phyloP scores from a whole-genome alignment of 2,888 invertebrate genomes.

The Crossocerus cetratus region DNA sequence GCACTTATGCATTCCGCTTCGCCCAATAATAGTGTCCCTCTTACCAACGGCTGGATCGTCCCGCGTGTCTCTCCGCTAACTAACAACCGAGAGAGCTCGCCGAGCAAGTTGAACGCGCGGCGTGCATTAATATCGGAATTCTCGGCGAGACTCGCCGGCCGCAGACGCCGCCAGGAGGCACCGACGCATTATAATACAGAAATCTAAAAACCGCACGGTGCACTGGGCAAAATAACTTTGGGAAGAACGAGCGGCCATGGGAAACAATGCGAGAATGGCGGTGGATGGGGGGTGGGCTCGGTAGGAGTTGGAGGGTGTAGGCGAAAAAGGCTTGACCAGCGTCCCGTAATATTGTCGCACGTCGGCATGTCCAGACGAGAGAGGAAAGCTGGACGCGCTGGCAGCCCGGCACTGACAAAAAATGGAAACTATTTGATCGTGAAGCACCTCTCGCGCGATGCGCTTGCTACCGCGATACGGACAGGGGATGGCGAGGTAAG shows the following conservation, averaged over 20 bases:
- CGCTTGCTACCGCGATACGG: slow-evolving; percentile 4
- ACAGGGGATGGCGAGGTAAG: background rate
- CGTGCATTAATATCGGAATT: too few species aligned
- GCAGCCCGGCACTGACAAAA: slow-evolving; percentile 59
- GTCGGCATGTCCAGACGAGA: slow-evolving; percentile 54
- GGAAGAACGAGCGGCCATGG: too few species aligned
- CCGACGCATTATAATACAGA: too few species aligned
- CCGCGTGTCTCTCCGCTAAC: slow-evolving; percentile 27
- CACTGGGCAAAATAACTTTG: too few species aligned
- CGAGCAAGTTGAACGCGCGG: background rate
- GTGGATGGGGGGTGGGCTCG: too few species aligned
- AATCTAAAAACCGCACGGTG: too few species aligned
- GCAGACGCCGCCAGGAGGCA: too few species aligned
- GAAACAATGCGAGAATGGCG: too few species aligned
- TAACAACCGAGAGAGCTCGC: background rate
- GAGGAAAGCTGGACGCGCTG: slow-evolving; percentile 46
- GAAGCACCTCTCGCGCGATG: slow-evolving; percentile 56
- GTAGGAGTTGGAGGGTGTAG: too few species aligned
- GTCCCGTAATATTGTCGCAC: slow-evolving; percentile 60
- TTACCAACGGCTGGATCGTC: too few species aligned
- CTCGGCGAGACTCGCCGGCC: too few species aligned
- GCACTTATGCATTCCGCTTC: slow-evolving; percentile 49
- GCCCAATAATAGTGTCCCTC: too few species aligned
- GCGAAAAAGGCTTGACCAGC: slow-evolving; percentile 59
- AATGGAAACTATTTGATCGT: slow-evolving; percentile 73